phyloP scores from a whole-genome alignment of 2,797 vertebrate species.

The Vultur gryphus region DNA sequence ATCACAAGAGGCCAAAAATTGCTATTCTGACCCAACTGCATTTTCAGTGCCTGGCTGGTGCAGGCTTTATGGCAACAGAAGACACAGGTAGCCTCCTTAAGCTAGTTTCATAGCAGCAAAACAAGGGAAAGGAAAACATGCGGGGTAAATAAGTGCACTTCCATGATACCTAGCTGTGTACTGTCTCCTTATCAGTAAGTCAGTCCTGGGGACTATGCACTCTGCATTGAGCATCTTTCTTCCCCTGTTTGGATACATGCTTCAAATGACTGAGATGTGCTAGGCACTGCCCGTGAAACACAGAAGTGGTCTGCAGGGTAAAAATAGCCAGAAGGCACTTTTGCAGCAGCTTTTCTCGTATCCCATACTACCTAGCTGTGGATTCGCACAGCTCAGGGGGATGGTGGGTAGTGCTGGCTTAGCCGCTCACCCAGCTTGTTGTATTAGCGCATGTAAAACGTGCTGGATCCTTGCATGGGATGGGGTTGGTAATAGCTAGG shows the following conservation, averaged over 20 bases:
- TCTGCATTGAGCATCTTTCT: background rate
- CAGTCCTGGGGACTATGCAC: background rate
- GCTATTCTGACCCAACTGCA: background rate
- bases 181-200: background rate
- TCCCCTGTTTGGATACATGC: background rate
- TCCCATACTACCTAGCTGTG: too few species aligned
- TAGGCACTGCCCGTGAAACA: rapidly evolving
- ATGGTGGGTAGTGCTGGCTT: background rate
- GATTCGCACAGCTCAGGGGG: background rate
- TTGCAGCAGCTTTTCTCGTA: background rate
- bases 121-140: background rate
- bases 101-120: background rate
- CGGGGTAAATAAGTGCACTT: background rate
- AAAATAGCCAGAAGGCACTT: background rate
- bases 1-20: background rate
- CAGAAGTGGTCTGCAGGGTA: background rate
- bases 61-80: background rate
- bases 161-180: background rate
- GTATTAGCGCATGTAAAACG: background rate
- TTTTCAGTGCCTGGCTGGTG: background rate
- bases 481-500: background rate
- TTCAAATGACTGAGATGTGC: background rate
- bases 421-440: rapidly evolving
- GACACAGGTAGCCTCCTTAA: background rate
- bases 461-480: rapidly evolving